Evolutionary conservation across 2,113 vertebrate genomes (phyloP), one percentile per base, ranked within the genome.

Genomic region (Lethenteron reissneri): DNA sequence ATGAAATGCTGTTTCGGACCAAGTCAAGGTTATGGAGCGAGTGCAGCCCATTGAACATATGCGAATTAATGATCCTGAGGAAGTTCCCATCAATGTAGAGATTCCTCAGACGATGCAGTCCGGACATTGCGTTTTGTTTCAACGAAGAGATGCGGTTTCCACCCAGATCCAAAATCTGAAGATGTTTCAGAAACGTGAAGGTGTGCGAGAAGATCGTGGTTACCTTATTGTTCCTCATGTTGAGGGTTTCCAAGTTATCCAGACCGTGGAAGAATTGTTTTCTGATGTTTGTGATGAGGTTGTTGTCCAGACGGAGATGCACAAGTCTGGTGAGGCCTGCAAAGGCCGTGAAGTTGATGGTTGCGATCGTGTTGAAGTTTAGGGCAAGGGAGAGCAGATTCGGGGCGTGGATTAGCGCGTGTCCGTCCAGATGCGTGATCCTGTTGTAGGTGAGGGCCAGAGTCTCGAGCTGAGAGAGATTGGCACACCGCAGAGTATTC

Each of bases 41-140:
- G 41, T 74, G 15, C 59, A 75, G 74, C 14, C 74, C 71, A 2
- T 0, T 71, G 72, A 79, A 81, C 57, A 73, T 0, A 0, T 5
- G 21, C 0, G 15, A 13, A 0, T 17, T 72, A 58, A 83, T 76
- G 70, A 60, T 58, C 59, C 74, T 77, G 9, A 90, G 78, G 56
- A 78, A 78, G 76, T 90, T 91, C 70, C 81, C 78, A 71, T 86
- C 84, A 56, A 91, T 76, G 68, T 88, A 84, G 12, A 89, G 79
- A 2, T 84, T 82, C 2, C 74, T 12, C 11, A 92, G 76, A 41
- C 2, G 74, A 10, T 13, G 13, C 7, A 91, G 77, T 4, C 84
- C 85, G 69, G 62, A 57, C 72, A 92, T 79, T 0, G 84, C 84
- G 0, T 1, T 57, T 0, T 12, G 10, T 3, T 77, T 10, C 71